These are phyloP conservation scores for Apis laboriosa DNA, from an alignment of 1,140 invertebrate genomes.

Conservation along the genomic window DNA sequence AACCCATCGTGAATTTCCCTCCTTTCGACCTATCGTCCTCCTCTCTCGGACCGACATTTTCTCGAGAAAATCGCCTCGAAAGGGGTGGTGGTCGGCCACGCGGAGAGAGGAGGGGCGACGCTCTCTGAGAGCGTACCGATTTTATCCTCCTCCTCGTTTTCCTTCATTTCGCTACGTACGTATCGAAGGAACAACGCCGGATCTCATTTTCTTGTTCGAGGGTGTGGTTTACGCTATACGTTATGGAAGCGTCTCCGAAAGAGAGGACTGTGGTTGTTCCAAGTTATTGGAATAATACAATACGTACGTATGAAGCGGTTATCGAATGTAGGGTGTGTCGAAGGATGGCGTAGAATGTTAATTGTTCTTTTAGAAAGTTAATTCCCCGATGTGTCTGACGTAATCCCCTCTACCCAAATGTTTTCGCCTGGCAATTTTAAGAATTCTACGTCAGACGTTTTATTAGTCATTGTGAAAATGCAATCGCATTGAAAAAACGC, in stretches of 20 bases:
- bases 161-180: too few species aligned
- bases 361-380: slow-evolving; percentile 41
- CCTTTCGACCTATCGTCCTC: neutral
- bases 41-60: too few species aligned
- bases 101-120: too few species aligned
- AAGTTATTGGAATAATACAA: slow-evolving; percentile 28
- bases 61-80: too few species aligned
- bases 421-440: too few species aligned
- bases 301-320: neutral
- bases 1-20: slow-evolving; percentile 9
- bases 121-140: too few species aligned
- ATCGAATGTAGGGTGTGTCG: slow-evolving; percentile 31
- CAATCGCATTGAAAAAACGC: neutral
- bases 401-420: neutral
- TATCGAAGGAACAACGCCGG: neutral
- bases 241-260: too few species aligned
- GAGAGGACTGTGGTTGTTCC: neutral
- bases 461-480: slow-evolving; percentile 6
- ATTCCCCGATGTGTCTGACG: neutral
- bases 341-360: slow-evolving; percentile 34
- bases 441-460: slow-evolving; percentile 9
- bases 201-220: neutral
- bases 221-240: too few species aligned
- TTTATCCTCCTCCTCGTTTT: too few species aligned
- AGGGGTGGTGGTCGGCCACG: too few species aligned